These are phyloP conservation scores for Gasteruption jaculator DNA, from an alignment of 2,888 invertebrate species.

Conservation along the genomic window DNA sequence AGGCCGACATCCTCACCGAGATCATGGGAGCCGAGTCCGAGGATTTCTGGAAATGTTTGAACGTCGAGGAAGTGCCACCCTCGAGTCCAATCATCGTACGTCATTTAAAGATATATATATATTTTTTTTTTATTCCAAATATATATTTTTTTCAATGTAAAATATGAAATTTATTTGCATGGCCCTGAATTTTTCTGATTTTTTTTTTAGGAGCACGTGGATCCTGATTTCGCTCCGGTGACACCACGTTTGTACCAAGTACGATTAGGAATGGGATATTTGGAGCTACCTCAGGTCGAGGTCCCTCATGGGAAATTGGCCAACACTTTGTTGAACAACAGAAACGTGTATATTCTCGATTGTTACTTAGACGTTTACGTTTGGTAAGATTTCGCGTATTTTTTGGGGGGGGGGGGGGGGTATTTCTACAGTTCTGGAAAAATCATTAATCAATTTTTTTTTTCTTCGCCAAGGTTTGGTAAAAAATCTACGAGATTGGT, in stretches of 20 bases:
- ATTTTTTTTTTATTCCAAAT: neutral
- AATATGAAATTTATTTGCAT: conserved; percentile 5
- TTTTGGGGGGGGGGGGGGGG: conserved; percentile 3
- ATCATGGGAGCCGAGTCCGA: conserved; percentile 75
- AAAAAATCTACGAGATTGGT: conserved; percentile 95
- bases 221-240: conserved; percentile 61
- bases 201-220: conserved; percentile 65
- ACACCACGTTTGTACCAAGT: conserved; percentile 86
- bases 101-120: conserved; percentile 3
- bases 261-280: conserved; percentile 95
- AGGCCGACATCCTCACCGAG: conserved; percentile 84
- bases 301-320: conserved; percentile 71
- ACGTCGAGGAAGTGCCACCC: conserved; percentile 56
- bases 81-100: conserved; percentile 52
- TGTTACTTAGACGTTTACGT: conserved; percentile 92
- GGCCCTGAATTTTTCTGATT: conserved; percentile 15
- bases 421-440: neutral
- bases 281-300: conserved; percentile 93
- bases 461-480: conserved; percentile 79
- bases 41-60: conserved; percentile 80
- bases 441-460: neutral
- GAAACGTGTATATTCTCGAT: conserved; percentile 95
- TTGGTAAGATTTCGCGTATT: conserved; percentile 61
- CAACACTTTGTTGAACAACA: conserved; percentile 76
- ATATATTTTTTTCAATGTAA: neutral